Base-by-base conservation (phyloP, 2,113 vertebrate genomes). In the Pomatorhinus ruficollis region DNA sequence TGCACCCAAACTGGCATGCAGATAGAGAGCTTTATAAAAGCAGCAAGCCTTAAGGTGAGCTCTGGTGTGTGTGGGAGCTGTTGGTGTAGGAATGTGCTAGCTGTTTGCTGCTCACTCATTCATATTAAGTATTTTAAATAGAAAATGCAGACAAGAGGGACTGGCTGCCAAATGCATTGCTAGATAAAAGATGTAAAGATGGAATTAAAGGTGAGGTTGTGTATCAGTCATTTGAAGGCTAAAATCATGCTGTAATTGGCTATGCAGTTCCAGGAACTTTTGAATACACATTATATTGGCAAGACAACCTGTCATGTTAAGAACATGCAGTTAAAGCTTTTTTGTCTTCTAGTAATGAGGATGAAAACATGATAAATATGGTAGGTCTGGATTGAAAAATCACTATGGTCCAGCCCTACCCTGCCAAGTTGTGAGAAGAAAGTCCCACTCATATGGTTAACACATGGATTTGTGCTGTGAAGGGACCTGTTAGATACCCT, bases 141-240 rank as follows among this genome's bases (percentile, higher is more conserved):
- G 33, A 77, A 85, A 77, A 64, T 59, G 39, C 54, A 76, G 63
- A 65, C 33, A 33, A 74, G 61, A 70, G 59, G 12, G 12, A 44
- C 37, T 87, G 49, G 19, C 47, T 85, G 59, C 52, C 54, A 85
- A 80, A 85, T 77, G 35, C 30, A 53, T 83, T 57, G 10, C 47
- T 80, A 74, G 52, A 80, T 86, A 75, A 63, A 96, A 80, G 28
- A 66, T 37, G n/a, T 52, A 64, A 79, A 84, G 47, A 59, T 66
- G 37, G 64, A 90, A 6, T 88, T 81, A 88, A 80, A 92, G 30
- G 27, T 84, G 47, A 92, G 13, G 17, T 50, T 81, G 16, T 50
- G 7, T 53, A 42, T 86, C 45, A 83, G 77, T 80, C 63, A 77
- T 70, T 57, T 86, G 54, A 88, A 93, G 54, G 45, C 86, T 86